Evolutionary conservation across 1,140 invertebrate species (phyloP).

Genomic region (Drosophila kepulauana): DNA sequence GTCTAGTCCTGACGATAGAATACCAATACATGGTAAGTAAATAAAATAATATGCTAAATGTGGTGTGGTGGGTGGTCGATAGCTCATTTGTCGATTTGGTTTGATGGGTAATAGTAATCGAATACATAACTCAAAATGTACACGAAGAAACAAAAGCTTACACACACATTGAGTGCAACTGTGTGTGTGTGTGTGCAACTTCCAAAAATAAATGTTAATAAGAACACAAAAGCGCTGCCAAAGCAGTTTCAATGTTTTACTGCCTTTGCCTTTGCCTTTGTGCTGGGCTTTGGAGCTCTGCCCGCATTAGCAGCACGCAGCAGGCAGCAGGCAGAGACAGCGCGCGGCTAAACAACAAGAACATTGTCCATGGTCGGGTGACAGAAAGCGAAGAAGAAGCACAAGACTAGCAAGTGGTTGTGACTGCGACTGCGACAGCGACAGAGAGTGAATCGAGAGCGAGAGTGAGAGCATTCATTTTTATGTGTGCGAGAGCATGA

Average conservation of each 20-base stretch:
- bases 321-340: constrained; percentile 4
- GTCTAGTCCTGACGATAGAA: constrained; percentile 84
- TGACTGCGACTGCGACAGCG: constrained; percentile 1
- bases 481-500: background rate
- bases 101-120: constrained; percentile 33
- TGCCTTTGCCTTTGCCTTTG: constrained; percentile 23
- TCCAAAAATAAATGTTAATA: constrained; percentile 76
- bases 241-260: constrained; percentile 1
- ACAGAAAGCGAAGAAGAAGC: constrained; percentile 17
- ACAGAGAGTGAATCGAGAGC: constrained; percentile 7
- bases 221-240: constrained; percentile 36
- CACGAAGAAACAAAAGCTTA: constrained; percentile 62
- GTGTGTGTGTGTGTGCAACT: constrained; percentile 41
- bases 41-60: background rate
- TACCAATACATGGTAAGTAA: constrained; percentile 82
- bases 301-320: constrained; percentile 10
- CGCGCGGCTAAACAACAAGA: constrained; percentile 59
- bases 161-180: constrained; percentile 16
- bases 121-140: constrained; percentile 43
- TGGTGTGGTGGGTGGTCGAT: constrained; percentile 1
- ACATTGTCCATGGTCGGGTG: constrained; percentile 76
- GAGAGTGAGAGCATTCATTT: background rate
- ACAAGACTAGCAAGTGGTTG: constrained; percentile 44
- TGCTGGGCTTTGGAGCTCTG: background rate
- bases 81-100: background rate